Conservation (phyloP, 2,113 vertebrate genomes). For the Spilogale gracilis region DNA sequence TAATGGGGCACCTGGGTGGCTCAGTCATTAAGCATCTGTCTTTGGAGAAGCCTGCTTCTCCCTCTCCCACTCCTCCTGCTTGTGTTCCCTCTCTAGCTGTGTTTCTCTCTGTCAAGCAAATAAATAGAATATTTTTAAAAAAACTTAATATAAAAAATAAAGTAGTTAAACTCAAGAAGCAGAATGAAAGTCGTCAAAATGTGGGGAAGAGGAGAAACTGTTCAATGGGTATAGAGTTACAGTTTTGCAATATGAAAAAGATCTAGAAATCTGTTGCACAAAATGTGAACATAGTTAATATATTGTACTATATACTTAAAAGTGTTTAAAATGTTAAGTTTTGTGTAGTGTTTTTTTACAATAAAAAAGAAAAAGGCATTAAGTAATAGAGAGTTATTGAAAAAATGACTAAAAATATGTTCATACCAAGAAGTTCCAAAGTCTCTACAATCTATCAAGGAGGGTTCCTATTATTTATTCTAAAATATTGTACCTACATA, state of each 20-base stretch:
- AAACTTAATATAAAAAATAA: not conserved
- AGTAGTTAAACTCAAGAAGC: not conserved
- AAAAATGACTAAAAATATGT: conserved; percentile 44
- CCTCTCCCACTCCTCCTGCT: too few relatives aligned
- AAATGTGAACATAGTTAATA: conserved; percentile 2
- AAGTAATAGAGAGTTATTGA: not conserved
- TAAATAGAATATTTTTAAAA: too few relatives aligned
- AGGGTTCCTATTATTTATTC: conserved; percentile 46
- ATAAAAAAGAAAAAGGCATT: conserved; percentile 22
- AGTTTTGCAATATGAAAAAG: not conserved
- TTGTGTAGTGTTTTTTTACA: not conserved
- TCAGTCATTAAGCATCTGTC: too few relatives aligned
- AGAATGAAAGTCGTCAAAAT: not conserved
- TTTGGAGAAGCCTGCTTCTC: too few relatives aligned
- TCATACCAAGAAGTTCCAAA: conserved; percentile 33
- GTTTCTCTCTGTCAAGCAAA: too few relatives aligned
- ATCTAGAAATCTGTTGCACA: not conserved
- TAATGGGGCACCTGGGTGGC: too few relatives aligned
- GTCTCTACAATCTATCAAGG: not conserved
- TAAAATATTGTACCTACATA: conserved; percentile 16
- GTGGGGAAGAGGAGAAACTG: not conserved
- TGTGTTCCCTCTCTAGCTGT: too few relatives aligned
- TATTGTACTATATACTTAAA: not conserved
- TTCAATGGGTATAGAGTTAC: not conserved
- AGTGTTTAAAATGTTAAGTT: not conserved